Conservation (phyloP, 2,797 vertebrate genomes). For the Borostomias antarcticus region DNA sequence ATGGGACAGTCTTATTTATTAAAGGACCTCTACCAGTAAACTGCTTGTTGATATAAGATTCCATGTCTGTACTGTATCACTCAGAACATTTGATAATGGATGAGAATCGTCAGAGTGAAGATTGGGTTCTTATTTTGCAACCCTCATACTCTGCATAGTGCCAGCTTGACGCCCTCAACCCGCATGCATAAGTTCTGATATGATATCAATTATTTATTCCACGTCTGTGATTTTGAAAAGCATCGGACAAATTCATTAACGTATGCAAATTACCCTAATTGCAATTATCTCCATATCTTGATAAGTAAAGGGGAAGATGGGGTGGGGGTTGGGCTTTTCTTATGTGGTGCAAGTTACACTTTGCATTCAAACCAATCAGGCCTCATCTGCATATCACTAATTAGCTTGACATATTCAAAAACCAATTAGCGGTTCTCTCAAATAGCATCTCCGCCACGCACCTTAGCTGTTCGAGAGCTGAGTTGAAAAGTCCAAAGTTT, state of each 20-base stretch:
- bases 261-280: conserved; percentile 77
- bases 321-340: conserved; percentile 50
- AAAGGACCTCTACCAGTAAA: background rate
- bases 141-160: background rate
- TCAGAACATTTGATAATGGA: background rate
- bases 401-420: conserved; percentile 70
- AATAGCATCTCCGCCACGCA: conserved; percentile 46
- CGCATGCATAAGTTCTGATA: conserved; percentile 48
- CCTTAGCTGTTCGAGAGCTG: conserved; percentile 37
- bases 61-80: background rate
- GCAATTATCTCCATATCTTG: conserved; percentile 76
- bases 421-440: conserved; percentile 69
- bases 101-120: background rate
- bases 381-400: conserved; percentile 75
- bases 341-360: conserved; percentile 60
- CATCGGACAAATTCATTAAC: conserved; percentile 74
- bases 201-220: conserved; percentile 69
- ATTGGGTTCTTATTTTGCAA: background rate
- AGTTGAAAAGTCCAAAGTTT: conserved; percentile 48
- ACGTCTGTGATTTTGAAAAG: conserved; percentile 62
- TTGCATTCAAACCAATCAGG: conserved; percentile 71
- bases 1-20: background rate
- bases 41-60: background rate
- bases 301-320: conserved; percentile 66
- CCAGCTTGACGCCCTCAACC: conserved; percentile 36